Base-by-base conservation (phyloP, 2,113 vertebrate species). In the Larimichthys crocea region DNA sequence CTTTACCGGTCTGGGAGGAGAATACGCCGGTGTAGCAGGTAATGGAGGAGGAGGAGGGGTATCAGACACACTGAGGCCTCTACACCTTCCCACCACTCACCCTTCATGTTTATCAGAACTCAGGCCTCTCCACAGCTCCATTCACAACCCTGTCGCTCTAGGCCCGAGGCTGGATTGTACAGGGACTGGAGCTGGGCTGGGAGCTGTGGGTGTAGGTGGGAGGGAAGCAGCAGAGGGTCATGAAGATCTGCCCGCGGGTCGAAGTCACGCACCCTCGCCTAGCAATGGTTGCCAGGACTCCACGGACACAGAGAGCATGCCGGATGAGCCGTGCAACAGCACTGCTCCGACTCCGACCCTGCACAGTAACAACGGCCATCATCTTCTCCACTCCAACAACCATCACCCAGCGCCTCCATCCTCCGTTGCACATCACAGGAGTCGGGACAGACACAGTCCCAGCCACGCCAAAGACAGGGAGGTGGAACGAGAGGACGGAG, bases 221-320 rank as follows among this genome's bases (percentile, higher is more conserved):
- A 94, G 97, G 62, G 97, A 99, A 65, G 93, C 94, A 1, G 90
- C 95, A 3, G 98, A 98, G 88, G 97, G 97, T 11, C 97, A 96
- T 0, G 97, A 99, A 82, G 98, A 99, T 53, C 79, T 89, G 3
- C 93, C 73, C 86, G 93, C 7, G 62, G 93, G 66, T 88, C 95
- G 62, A 83, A 94, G 90, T 86, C 95, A 87, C 1, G 92, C 92
- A 6, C 92, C 80, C 0, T 99, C 97, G 0, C 98, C 98, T 7
- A 94, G 95, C 91, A 99, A 99, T 26, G 97, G 98, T 83, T 99
- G 97, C 94, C 98, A 97, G 89, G 98, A 98, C 89, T 99, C 98
- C 40, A 99, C 97, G 40, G 98, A 99, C 91, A 98, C 97, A 12
- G 98, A 99, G 90, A 99, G 98, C 96, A 96, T 96, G 95, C 96